These are phyloP conservation scores for Pelvicachromis taeniatus DNA, from an alignment of 2,113 vertebrate genomes.

Conservation along the genomic window DNA sequence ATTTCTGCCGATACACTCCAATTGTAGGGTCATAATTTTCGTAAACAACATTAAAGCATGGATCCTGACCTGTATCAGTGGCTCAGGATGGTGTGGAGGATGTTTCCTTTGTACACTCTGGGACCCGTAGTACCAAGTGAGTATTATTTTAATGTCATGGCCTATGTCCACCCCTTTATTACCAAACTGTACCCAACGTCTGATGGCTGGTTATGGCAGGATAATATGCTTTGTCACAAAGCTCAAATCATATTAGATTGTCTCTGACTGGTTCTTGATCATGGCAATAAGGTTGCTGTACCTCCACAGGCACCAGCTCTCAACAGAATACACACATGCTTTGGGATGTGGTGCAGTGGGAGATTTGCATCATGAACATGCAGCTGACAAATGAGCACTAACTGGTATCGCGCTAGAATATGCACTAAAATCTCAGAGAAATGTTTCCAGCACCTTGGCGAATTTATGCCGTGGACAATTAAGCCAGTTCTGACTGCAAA, in stretches of 20 bases:
- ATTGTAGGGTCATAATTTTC: no score
- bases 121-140: not conserved
- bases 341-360: not conserved
- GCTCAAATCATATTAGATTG: accelerated
- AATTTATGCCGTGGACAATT: not conserved
- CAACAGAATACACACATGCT: accelerated
- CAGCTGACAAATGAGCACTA: not conserved
- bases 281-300: not conserved
- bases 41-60: not conserved
- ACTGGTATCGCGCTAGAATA: not conserved
- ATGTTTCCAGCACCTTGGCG: not conserved
- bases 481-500: not conserved
- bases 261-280: not conserved
- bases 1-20: not conserved
- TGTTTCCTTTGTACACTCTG: not conserved
- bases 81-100: accelerated
- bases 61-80: not conserved
- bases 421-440: not conserved
- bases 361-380: not conserved
- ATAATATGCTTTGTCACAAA: not conserved
- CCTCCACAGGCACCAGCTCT: not conserved
- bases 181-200: not conserved
- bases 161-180: accelerated
- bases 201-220: not conserved
- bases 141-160: not conserved